Percentiles rank a stretch among this genome's conserved stretches.
Evolutionary conservation across 1,140 invertebrate species (phyloP).

Genomic region (Anadara kagoshimensis): DNA sequence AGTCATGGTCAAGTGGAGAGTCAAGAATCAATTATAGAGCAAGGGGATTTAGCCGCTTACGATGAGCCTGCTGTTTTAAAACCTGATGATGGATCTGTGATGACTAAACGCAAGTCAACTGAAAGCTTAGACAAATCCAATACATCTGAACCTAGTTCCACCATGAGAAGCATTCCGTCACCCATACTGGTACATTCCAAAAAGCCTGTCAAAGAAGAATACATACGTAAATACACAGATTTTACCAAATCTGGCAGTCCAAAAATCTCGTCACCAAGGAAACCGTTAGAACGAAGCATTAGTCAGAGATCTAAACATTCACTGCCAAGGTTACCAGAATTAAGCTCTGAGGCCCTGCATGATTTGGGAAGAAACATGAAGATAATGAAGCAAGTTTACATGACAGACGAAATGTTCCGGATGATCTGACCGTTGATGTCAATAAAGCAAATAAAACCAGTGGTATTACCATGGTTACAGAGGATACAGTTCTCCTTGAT

Average conservation of each 20-base stretch:
- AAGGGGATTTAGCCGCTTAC: not conserved
- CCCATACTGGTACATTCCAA: slow-evolving; percentile 61
- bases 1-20: slow-evolving; percentile 40
- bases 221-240: slow-evolving; percentile 60
- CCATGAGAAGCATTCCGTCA: slow-evolving; percentile 51
- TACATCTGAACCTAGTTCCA: slow-evolving; percentile 30
- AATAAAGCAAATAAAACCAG: slow-evolving; percentile 31
- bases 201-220: slow-evolving; percentile 62
- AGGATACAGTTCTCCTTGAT: not conserved
- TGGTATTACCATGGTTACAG: slow-evolving; percentile 16
- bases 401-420: slow-evolving; percentile 22
- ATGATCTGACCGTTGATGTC: slow-evolving; percentile 36
- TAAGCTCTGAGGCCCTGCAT: slow-evolving; percentile 17
- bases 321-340: slow-evolving; percentile 74
- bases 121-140: slow-evolving; percentile 27
- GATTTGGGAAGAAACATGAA: not conserved
- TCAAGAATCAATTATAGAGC: slow-evolving; percentile 33
- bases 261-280: slow-evolving; percentile 77
- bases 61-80: not conserved
- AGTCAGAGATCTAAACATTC: slow-evolving; percentile 34
- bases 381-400: slow-evolving; percentile 15
- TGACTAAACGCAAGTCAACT: not conserved
- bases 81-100: too few relatives aligned
- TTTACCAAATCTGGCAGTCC: slow-evolving; percentile 62
- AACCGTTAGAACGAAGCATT: slow-evolving; percentile 38